Conservation (phyloP, 2,113 vertebrate genomes). For the Phalacrocorax brasilianus region DNA sequence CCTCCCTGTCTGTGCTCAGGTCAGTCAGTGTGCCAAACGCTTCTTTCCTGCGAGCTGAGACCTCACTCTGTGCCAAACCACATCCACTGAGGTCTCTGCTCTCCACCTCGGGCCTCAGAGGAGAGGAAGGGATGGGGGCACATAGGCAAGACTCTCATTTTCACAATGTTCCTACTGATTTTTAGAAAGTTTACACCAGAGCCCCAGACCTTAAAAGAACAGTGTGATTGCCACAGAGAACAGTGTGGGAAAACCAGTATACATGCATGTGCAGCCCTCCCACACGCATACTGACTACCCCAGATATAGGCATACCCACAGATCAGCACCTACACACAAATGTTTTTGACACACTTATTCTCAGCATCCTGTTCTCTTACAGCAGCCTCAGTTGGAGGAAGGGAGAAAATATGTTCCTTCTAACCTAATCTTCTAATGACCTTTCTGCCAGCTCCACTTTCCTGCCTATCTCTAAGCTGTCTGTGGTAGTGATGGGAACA, state of each 20-base stretch:
- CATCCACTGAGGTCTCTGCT: not conserved
- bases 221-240: slow-evolving; percentile 62
- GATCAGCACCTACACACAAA: slow-evolving; percentile 69
- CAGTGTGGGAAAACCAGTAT: slow-evolving; percentile 63
- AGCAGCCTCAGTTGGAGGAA: slow-evolving; percentile 40
- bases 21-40: not conserved
- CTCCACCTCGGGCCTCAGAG: not conserved
- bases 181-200: slow-evolving; percentile 43
- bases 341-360: slow-evolving; percentile 67
- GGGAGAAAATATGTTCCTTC: slow-evolving; percentile 40
- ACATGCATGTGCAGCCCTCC: slow-evolving; percentile 65
- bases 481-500: not conserved
- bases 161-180: not conserved
- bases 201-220: slow-evolving; percentile 52
- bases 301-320: slow-evolving; percentile 69
- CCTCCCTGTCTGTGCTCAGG: not conserved
- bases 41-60: not conserved
- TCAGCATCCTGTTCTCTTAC: slow-evolving; percentile 56
- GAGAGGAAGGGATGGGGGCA: not conserved
- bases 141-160: not conserved
- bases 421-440: slow-evolving; percentile 51
- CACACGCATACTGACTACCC: slow-evolving; percentile 55
- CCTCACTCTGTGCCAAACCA: not conserved
- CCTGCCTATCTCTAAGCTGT: slow-evolving; percentile 1
- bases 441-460: slow-evolving; percentile 4